Percentiles rank a stretch among this genome's conserved stretches.
Conservation (phyloP, 2,113 vertebrate species). For the Athene noctua region DNA sequence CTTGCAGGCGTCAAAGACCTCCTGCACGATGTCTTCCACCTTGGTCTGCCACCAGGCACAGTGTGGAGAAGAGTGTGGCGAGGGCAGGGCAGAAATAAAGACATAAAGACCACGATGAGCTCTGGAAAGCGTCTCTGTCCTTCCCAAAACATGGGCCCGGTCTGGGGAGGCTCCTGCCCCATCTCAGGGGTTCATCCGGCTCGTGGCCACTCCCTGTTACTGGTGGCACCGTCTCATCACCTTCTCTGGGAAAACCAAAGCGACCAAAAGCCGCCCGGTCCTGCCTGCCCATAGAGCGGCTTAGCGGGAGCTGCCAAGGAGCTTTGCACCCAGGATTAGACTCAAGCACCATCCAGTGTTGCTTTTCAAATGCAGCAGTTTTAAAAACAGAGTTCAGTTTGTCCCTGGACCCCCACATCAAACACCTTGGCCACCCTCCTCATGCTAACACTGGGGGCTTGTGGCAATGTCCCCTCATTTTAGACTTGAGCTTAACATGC, state of each 20-base stretch:
- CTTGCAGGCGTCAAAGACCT: constrained; percentile 84
- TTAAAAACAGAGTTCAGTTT: neutral
- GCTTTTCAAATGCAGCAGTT: neutral
- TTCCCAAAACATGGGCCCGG: too few species aligned
- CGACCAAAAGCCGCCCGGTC: neutral
- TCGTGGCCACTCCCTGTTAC: neutral
- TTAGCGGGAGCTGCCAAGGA: neutral
- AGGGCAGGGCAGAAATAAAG: neutral
- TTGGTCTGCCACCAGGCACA: constrained; percentile 72
- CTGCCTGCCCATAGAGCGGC: neutral
- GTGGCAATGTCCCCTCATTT: neutral
- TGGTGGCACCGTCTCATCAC: neutral
- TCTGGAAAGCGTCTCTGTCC: neutral
- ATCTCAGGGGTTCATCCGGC: fast-evolving
- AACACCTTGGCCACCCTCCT: neutral
- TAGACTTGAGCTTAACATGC: neutral
- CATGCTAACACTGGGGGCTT: fast-evolving
- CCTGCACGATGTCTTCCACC: constrained; percentile 87
- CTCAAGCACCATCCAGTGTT: neutral
- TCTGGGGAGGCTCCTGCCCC: too few species aligned
- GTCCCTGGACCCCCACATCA: too few species aligned
- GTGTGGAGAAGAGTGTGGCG: neutral
- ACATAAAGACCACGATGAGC: neutral
- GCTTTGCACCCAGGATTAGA: too few species aligned
- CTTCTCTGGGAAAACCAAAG: neutral